Percentiles rank a stretch among this genome's conserved stretches.
phyloP scores from a whole-genome alignment of 1,140 invertebrate species.

The Eulimnadia texana region DNA sequence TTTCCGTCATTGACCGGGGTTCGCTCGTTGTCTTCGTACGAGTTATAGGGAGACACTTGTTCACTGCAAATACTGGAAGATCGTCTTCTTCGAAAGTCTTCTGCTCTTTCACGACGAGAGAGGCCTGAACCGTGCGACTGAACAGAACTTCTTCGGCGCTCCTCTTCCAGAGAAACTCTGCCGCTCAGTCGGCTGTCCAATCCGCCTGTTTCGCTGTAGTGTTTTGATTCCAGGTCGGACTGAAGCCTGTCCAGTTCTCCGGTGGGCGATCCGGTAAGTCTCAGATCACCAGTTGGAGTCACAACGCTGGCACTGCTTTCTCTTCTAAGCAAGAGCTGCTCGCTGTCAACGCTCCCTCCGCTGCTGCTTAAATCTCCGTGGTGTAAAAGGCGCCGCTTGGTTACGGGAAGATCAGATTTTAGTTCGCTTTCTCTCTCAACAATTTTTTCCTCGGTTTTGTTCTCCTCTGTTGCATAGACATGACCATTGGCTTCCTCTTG shows the following conservation, averaged over 20 bases:
- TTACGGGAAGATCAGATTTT: background rate
- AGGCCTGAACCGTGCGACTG: slow-evolving; percentile 7
- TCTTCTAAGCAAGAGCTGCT: background rate
- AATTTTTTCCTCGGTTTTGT: slow-evolving; percentile 21
- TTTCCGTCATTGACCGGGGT: slow-evolving; percentile 8
- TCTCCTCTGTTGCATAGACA: slow-evolving; percentile 14
- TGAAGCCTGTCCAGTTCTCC: slow-evolving; percentile 6
- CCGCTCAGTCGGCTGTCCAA: background rate
- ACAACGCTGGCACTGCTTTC: slow-evolving; percentile 1
- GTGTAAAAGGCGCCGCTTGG: background rate
- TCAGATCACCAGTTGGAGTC: background rate
- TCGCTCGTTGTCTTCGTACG: slow-evolving; percentile 16
- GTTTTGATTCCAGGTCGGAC: background rate
- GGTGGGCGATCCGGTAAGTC: background rate
- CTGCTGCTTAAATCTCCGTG: slow-evolving; percentile 8
- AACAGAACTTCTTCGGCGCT: slow-evolving; percentile 7
- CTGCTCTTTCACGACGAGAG: slow-evolving; percentile 10
- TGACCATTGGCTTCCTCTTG: slow-evolving; percentile 14
- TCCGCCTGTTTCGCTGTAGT: background rate
- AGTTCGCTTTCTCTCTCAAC: background rate
- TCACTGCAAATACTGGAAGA: slow-evolving; percentile 17
- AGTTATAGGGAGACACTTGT: slow-evolving; percentile 19
- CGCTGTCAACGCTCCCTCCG: slow-evolving; percentile 6
- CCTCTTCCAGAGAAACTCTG: background rate
- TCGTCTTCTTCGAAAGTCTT: slow-evolving; percentile 11